A percentile compares a stretch with the other conserved stretches of the same genome.
phyloP scores from a whole-genome alignment of 1,140 invertebrate species.

The Nasonia longicornis region DNA sequence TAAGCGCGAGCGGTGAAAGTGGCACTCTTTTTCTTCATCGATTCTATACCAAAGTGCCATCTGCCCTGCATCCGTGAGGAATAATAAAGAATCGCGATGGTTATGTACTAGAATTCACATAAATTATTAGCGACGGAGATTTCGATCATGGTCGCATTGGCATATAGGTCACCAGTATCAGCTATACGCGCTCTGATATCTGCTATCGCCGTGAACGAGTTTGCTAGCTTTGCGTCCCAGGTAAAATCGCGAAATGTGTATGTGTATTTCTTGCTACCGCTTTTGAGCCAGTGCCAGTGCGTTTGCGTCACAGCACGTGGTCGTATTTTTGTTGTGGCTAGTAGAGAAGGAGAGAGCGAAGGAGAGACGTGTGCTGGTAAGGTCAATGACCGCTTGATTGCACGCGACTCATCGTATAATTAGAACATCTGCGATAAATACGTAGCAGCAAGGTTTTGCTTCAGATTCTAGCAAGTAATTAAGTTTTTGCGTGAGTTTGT shows the following conservation, averaged over 20 bases:
- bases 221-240: neutral
- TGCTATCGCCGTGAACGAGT: neutral
- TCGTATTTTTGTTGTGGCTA: slow-evolving; percentile 1
- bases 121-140: neutral
- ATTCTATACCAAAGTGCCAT: neutral
- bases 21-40: slow-evolving; percentile 15
- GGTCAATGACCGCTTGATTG: slow-evolving; percentile 31
- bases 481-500: neutral
- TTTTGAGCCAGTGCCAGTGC: neutral
- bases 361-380: neutral
- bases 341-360: neutral
- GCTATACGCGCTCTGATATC: neutral
- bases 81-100: neutral
- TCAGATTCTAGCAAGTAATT: neutral
- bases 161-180: neutral
- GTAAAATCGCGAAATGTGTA: neutral
- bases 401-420: slow-evolving; percentile 16
- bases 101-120: neutral
- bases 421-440: slow-evolving; percentile 7
- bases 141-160: slow-evolving; percentile 2
- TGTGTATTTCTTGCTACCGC: neutral
- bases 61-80: neutral
- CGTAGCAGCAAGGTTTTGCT: slow-evolving; percentile 27
- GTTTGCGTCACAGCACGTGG: neutral
- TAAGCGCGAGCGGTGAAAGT: neutral